phyloP scores from a whole-genome alignment of 35 echinoderm and acorn worm genomes.

The Lytechinus pictus region DNA sequence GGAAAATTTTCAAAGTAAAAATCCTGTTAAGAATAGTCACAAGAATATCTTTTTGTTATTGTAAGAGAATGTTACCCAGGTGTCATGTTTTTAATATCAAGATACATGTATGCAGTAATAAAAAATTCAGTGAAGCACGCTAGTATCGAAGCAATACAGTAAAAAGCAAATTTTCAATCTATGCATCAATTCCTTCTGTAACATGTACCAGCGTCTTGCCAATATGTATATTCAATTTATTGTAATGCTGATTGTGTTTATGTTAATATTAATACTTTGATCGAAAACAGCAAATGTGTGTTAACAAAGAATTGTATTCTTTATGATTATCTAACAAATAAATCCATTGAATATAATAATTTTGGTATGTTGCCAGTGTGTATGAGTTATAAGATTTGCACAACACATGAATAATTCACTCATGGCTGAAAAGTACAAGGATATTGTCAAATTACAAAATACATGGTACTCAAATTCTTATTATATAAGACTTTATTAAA shows the following conservation, averaged over 20 bases:
- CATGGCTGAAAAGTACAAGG: no score
- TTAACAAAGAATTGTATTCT: not conserved
- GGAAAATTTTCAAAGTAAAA: no score
- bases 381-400: not conserved
- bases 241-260: not conserved
- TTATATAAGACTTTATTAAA: conserved; percentile 4
- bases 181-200: not conserved
- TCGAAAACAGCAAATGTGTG: not conserved
- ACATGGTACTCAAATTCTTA: not conserved
- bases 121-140: no score
- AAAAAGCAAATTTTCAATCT: not conserved
- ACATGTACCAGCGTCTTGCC: not conserved
- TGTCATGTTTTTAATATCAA: no score
- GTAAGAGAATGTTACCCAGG: no score
- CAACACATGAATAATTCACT: no score
- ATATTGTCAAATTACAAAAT: no score
- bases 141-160: not conserved
- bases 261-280: not conserved
- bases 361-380: not conserved
- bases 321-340: not conserved
- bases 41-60: no score
- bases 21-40: no score
- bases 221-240: not conserved
- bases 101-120: no score
- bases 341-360: not conserved